A percentile compares a stretch with the other conserved stretches of the same genome.
Conservation (phyloP, 2,113 vertebrate genomes). For the Alectura lathami region DNA sequence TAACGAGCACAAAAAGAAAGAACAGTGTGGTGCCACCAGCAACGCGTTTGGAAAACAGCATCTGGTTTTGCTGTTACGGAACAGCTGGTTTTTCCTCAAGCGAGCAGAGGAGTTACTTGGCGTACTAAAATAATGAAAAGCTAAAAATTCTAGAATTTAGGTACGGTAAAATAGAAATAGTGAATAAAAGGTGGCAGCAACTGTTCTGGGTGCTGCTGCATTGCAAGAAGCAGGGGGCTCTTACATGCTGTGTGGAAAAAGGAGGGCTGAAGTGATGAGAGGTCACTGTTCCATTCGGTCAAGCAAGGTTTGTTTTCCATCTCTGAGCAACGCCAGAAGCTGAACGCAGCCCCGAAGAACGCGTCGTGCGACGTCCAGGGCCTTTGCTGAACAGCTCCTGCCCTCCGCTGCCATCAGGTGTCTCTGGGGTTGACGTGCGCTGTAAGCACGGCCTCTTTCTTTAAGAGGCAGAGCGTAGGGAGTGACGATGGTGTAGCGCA, state of each 20-base stretch:
- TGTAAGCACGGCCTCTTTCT: background rate
- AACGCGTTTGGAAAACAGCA: background rate
- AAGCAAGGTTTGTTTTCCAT: rapidly evolving
- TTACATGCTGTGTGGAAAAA: background rate
- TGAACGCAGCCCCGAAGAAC: background rate
- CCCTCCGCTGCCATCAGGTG: rapidly evolving
- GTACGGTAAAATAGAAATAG: background rate
- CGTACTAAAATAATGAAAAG: background rate
- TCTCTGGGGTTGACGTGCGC: background rate
- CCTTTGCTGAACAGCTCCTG: background rate
- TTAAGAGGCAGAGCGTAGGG: background rate
- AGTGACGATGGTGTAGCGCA: background rate
- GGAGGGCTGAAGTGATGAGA: background rate
- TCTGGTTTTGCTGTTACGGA: background rate
- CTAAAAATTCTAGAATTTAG: background rate
- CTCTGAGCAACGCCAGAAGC: background rate
- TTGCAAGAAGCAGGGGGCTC: rapidly evolving
- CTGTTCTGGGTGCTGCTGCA: background rate
- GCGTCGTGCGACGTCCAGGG: rapidly evolving
- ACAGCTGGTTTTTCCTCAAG: background rate
- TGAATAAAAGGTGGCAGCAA: background rate
- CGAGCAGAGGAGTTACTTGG: background rate
- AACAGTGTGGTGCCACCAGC: rapidly evolving
- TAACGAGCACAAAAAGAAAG: background rate
- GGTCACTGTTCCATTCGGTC: background rate